phyloP scores from a whole-genome alignment of 2,797 vertebrate genomes.

The Hyperoplus lanceolatus region DNA sequence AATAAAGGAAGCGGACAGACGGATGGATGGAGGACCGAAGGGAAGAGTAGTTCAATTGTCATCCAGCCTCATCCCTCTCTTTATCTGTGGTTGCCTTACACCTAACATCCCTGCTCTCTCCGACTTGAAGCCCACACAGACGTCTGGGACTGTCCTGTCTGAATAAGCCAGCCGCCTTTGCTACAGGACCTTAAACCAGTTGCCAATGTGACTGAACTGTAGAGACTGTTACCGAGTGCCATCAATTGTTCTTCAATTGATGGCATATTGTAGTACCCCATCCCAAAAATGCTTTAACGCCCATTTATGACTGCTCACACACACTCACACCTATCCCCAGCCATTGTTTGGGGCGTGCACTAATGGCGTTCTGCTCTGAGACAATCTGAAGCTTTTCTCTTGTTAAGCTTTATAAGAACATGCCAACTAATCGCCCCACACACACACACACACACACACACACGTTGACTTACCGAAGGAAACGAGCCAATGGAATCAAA shows the following conservation, averaged over 20 bases:
- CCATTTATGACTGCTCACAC: constrained; percentile 49
- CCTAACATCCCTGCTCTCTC: constrained; percentile 37
- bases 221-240: constrained; percentile 69
- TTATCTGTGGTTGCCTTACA: constrained; percentile 59
- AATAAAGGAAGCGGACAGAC: neutral
- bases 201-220: constrained; percentile 44
- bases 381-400: constrained; percentile 65
- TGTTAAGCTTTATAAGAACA: constrained; percentile 58
- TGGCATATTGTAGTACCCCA: constrained; percentile 40
- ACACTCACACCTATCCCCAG: constrained; percentile 34
- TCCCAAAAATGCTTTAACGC: constrained; percentile 54
- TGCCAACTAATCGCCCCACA: constrained; percentile 41
- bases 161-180: constrained; percentile 49
- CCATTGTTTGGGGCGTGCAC: constrained; percentile 27
- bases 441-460: constrained; percentile 25
- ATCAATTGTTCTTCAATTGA: too few relatives aligned
- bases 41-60: constrained; percentile 30
- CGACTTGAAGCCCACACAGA: constrained; percentile 48
- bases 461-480: constrained; percentile 58
- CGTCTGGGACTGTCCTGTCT: constrained; percentile 31
- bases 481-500: constrained; percentile 72
- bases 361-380: constrained; percentile 56
- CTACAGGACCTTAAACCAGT: constrained; percentile 37
- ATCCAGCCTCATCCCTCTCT: constrained; percentile 54
- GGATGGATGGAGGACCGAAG: constrained; percentile 23